phyloP scores from a whole-genome alignment of 2,113 vertebrate genomes.

The Melospiza melodia region DNA sequence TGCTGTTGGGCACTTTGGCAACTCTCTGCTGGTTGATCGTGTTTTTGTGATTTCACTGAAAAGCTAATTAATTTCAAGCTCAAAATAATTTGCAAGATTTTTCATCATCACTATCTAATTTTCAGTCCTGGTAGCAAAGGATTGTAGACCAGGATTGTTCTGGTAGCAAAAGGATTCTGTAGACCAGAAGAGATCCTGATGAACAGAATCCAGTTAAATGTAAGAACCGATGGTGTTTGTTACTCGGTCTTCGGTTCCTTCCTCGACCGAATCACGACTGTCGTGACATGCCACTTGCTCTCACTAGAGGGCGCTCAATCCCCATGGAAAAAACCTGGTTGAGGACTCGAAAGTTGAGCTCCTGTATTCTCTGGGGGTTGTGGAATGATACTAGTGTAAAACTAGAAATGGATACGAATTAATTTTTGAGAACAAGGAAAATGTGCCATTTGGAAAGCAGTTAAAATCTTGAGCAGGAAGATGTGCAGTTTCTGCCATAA shows the following conservation, averaged over 20 bases:
- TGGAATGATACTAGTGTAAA: background rate
- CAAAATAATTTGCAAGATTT: background rate
- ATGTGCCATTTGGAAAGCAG: background rate
- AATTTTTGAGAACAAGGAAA: background rate
- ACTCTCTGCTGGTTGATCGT: background rate
- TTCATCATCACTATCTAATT: background rate
- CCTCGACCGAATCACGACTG: rapidly evolving
- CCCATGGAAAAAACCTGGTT: rapidly evolving
- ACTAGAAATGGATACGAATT: background rate
- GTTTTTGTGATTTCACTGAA: background rate
- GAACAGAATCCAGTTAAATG: background rate
- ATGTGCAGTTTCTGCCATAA: background rate
- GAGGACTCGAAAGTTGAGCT: rapidly evolving
- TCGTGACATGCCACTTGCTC: background rate
- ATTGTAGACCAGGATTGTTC: too few relatives aligned
- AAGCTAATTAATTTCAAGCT: background rate
- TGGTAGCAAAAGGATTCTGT: background rate
- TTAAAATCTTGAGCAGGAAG: background rate
- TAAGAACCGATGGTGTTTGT: background rate
- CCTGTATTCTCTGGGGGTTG: background rate
- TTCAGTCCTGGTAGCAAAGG: background rate
- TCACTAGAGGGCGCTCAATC: slow-evolving; percentile 37
- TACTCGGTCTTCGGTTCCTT: rapidly evolving
- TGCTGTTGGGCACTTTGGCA: background rate
- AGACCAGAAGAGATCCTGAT: background rate